These are phyloP conservation scores for Gulo gulo DNA, from an alignment of 2,113 vertebrate genomes.

Conservation along the genomic window DNA sequence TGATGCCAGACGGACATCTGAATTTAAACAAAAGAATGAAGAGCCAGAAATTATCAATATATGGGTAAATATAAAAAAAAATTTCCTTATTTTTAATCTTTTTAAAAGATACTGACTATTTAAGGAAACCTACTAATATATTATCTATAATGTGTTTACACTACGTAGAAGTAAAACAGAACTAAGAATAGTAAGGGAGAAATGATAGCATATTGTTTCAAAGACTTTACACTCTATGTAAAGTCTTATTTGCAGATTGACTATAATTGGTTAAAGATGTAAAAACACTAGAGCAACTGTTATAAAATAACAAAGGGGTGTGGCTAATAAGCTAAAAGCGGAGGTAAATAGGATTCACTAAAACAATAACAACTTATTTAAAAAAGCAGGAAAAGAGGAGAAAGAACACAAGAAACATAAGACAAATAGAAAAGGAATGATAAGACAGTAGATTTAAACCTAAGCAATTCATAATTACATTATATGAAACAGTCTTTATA, in stretches of 20 bases:
- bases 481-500: neutral
- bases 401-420: neutral
- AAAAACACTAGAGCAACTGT: neutral
- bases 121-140: neutral
- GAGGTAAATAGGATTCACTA: neutral
- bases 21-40: neutral
- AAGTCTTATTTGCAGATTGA: neutral
- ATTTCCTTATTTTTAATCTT: neutral
- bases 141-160: neutral
- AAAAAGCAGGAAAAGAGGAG: neutral
- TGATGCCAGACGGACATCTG: neutral
- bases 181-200: neutral
- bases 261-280: neutral
- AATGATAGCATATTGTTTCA: neutral
- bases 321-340: neutral
- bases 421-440: neutral
- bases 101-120: neutral
- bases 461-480: neutral
- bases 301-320: neutral
- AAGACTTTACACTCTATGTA: neutral
- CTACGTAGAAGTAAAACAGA: neutral
- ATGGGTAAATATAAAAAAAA: neutral
- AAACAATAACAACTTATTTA: neutral
- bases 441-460: neutral
- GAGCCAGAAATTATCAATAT: neutral